Conservation (phyloP, 2,888 invertebrate species). For the Drosophila gaucha region DNA sequence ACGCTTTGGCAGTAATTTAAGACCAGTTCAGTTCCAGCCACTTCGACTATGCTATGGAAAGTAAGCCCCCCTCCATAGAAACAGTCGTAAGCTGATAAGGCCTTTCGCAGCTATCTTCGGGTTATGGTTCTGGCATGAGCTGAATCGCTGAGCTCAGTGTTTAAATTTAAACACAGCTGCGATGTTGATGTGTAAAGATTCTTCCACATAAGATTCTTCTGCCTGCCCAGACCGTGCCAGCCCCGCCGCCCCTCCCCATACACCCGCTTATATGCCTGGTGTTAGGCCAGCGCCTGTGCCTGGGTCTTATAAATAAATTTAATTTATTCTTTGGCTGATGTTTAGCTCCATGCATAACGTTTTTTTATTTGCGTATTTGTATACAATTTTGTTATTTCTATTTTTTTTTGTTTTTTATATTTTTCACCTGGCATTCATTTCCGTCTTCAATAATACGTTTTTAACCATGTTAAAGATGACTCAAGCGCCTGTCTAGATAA, state of each 20-base stretch:
- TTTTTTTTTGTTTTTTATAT: slow-evolving; percentile 21
- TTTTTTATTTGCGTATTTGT: slow-evolving; percentile 52
- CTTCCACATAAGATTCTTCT: slow-evolving; percentile 41
- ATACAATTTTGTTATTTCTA: slow-evolving; percentile 55
- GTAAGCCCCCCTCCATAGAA: slow-evolving; percentile 22
- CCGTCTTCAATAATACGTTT: slow-evolving; percentile 82
- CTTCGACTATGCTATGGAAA: slow-evolving; percentile 18
- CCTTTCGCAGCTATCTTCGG: slow-evolving; percentile 33
- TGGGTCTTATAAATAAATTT: slow-evolving; percentile 56
- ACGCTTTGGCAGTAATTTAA: slow-evolving; percentile 37
- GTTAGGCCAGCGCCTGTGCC: slow-evolving; percentile 23
- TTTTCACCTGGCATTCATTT: slow-evolving; percentile 72
- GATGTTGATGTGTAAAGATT: slow-evolving; percentile 44
- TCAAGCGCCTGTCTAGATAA: slow-evolving; percentile 73
- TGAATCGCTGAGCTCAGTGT: slow-evolving; percentile 69
- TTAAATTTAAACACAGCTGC: slow-evolving; percentile 68
- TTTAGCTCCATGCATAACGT: slow-evolving; percentile 64
- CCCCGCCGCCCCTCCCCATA: not conserved
- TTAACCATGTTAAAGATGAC: slow-evolving; percentile 77
- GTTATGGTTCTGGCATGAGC: slow-evolving; percentile 39
- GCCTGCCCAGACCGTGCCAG: slow-evolving; percentile 4
- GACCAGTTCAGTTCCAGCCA: slow-evolving; percentile 36
- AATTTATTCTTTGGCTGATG: slow-evolving; percentile 75
- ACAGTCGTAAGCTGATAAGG: slow-evolving; percentile 55
- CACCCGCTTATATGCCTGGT: slow-evolving; percentile 1